Percentiles rank a stretch among this genome's conserved stretches.
phyloP scores from a whole-genome alignment of 2,888 invertebrate species.

The Pammene fasciana region DNA sequence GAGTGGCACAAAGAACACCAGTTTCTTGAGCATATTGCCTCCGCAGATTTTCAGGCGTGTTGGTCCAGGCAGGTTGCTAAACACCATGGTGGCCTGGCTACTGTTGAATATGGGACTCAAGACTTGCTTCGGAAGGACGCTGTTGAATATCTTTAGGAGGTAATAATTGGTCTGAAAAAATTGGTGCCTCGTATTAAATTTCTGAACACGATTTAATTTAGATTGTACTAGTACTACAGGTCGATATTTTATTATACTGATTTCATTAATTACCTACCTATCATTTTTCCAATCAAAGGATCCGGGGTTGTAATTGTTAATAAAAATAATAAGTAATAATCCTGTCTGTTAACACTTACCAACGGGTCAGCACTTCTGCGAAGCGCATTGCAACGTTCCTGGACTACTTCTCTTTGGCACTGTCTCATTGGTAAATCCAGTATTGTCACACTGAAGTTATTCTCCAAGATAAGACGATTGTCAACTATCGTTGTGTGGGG shows the following conservation, averaged over 20 bases:
- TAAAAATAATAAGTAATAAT: neutral
- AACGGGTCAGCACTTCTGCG: slow-evolving; percentile 69
- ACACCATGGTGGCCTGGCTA: slow-evolving; percentile 74
- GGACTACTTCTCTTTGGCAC: slow-evolving; percentile 56
- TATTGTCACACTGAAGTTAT: slow-evolving; percentile 78
- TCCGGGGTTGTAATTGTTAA: too few species aligned
- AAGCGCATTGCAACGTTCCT: slow-evolving; percentile 58
- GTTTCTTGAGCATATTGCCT: slow-evolving; percentile 66
- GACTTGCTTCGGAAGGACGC: slow-evolving; percentile 69
- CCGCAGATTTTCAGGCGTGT: slow-evolving; percentile 64
- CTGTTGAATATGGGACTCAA: slow-evolving; percentile 67
- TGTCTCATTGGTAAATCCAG: slow-evolving; percentile 69
- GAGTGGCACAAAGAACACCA: slow-evolving; percentile 81
- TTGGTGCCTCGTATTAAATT: too few species aligned
- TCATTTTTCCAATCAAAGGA: too few species aligned
- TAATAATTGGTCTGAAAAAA: slow-evolving; percentile 72
- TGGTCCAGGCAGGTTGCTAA: slow-evolving; percentile 82
- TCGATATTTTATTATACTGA: too few species aligned
- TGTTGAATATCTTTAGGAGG: slow-evolving; percentile 70
- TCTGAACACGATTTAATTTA: too few species aligned
- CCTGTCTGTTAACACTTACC: slow-evolving; percentile 55
- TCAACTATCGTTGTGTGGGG: slow-evolving; percentile 43
- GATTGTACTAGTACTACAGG: too few species aligned
- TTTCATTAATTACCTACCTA: too few species aligned
- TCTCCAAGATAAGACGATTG: slow-evolving; percentile 58